Percentiles rank a stretch among this genome's conserved stretches.
These are phyloP conservation scores for Thripadectes ignobilis DNA, from an alignment of 2,797 vertebrate genomes.

Conservation along the genomic window DNA sequence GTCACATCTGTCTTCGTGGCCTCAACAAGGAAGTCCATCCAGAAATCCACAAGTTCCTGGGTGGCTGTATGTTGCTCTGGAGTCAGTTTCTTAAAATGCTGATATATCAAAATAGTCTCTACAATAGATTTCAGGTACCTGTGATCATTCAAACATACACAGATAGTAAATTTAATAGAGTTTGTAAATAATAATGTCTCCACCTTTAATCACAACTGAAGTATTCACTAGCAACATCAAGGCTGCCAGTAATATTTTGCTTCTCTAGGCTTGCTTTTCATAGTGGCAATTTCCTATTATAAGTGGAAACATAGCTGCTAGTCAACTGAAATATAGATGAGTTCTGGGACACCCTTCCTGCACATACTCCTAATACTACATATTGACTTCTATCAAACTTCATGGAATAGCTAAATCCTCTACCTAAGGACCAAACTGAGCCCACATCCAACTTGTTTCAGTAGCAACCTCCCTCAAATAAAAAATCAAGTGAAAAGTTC, in stretches of 20 bases:
- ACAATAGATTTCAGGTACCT: conserved; percentile 95
- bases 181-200: background rate
- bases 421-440: background rate
- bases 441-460: background rate
- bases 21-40: conserved; percentile 98
- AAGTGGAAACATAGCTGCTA: background rate
- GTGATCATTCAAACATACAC: background rate
- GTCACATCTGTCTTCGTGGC: conserved; percentile 93
- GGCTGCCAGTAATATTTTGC: background rate
- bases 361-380: background rate
- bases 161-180: background rate
- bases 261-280: background rate
- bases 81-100: conserved; percentile 91
- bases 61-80: conserved; percentile 84
- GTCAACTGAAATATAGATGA: background rate
- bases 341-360: background rate
- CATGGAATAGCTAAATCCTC: background rate
- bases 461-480: background rate
- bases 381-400: background rate
- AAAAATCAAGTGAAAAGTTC: background rate
- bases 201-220: background rate
- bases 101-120: conserved; percentile 94
- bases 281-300: background rate
- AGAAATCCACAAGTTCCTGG: conserved; percentile 95
- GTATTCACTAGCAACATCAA: background rate